Conservation (phyloP, 2,797 vertebrate genomes). For the Phoebastria nigripes region DNA sequence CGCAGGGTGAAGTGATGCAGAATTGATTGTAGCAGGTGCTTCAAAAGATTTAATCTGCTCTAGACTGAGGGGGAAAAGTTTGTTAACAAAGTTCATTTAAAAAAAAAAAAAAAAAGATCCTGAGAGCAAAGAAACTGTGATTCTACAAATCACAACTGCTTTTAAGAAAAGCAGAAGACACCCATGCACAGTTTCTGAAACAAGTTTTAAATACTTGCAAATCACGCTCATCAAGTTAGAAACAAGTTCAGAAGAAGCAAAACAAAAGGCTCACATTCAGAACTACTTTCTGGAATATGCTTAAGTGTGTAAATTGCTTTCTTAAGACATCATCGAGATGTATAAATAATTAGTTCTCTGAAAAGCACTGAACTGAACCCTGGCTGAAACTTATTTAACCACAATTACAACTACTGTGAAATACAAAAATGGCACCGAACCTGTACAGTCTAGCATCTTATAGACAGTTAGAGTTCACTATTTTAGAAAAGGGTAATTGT, state of each 20-base stretch:
- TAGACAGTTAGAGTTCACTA: background rate
- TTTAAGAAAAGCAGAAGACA: background rate
- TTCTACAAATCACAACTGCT: background rate
- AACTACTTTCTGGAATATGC: background rate
- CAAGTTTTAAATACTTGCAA: background rate
- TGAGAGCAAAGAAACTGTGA: background rate
- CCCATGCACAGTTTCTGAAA: background rate
- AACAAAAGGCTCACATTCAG: background rate
- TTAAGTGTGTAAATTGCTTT: background rate
- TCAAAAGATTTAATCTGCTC: conserved; percentile 94
- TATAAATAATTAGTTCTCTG: background rate
- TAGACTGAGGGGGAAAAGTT: conserved; percentile 75
- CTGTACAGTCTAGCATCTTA: background rate
- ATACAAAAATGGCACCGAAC: background rate
- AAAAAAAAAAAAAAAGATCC: background rate
- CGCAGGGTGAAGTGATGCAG: conserved; percentile 94
- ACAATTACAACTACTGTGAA: background rate
- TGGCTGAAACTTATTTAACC: background rate
- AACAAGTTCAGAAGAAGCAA: background rate
- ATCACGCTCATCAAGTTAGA: background rate
- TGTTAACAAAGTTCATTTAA: background rate
- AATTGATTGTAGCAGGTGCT: conserved; percentile 92
- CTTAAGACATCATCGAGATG: background rate
- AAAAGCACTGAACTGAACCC: background rate
- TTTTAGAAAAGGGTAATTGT: background rate